A percentile compares a stretch with the other conserved stretches of the same genome.
These are phyloP conservation scores for Pteronotus mesoamericanus DNA, from an alignment of 2,797 vertebrate genomes.

Conservation along the genomic window DNA sequence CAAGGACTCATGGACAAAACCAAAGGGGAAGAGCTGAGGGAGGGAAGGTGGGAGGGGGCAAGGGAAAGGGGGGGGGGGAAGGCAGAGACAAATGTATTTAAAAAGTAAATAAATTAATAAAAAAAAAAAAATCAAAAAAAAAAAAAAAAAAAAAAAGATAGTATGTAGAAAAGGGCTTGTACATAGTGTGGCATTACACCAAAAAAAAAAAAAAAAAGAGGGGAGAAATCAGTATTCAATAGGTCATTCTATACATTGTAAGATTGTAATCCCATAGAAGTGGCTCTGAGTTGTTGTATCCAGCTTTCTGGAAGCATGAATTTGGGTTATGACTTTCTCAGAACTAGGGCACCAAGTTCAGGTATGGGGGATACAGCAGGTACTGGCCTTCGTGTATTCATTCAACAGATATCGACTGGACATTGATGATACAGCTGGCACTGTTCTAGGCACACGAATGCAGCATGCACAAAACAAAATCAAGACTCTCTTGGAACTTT, in stretches of 20 bases:
- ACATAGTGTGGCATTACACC: background rate
- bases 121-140: too few species aligned
- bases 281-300: background rate
- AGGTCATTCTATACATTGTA: background rate
- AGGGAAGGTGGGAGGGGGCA: too few species aligned
- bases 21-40: too few species aligned
- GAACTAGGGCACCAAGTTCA: background rate
- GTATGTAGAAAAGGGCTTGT: background rate
- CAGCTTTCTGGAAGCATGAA: background rate
- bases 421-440: background rate
- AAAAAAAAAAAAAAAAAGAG: too few species aligned
- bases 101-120: too few species aligned
- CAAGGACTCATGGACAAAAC: too few species aligned
- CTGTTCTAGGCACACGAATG: background rate
- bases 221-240: background rate
- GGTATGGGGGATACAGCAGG: background rate
- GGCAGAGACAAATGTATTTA: too few species aligned
- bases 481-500: background rate
- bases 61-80: too few species aligned
- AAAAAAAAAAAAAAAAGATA: too few species aligned
- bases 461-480: background rate
- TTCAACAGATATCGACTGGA: background rate
- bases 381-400: background rate
- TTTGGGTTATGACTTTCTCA: background rate
- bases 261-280: background rate